Base-by-base conservation (phyloP, 2,888 invertebrate species). In the Ceriagrion tenellum region DNA sequence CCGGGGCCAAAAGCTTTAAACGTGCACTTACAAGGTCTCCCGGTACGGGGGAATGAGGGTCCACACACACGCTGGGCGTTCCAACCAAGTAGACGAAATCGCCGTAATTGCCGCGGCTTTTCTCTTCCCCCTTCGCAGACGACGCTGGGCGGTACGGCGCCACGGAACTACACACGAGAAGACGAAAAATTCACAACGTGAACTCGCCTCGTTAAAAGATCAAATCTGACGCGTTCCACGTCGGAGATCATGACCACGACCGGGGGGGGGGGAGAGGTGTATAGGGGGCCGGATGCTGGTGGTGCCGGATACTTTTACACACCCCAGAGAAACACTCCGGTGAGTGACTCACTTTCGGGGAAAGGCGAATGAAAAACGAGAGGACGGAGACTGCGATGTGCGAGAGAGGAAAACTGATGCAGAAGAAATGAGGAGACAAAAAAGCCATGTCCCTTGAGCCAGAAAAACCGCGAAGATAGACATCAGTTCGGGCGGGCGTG, bases 261-360 rank as follows among this genome's bases (percentile, higher is more conserved):
- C 35, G 81, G 81, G n/a, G n/a, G 81, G 6, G 81, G 0, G 0
- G 30, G 16, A n/a, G 74, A 74, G 74, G n/a, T 30, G 30, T 30
- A 74, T 30, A 74, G 30, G 81, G 35, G 18, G 81, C 81, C 2
- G 47, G 35, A 81, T 16, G 18, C 81, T 35, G 81, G 2, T 0
- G 81, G n/a, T n/a, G 30, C 81, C 81, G 81, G 81, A 81, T 81
- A 81, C 35, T 69, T 81, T 81, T 81, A 81, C 81, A 81, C 81
- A 81, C 81, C 35, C 81, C 81, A 35, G 10, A 12, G 81, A 81
- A 81, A 81, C 35, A 8, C 81, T 35, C 81, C 81, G 12, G 30
- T 16, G 59, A 20, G 35, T 81, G 81, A 81, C 30, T 81, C 81
- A 81, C 81, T 30, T 81, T 81, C 81, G 81, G 81, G n/a, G 30